A percentile compares a stretch with the other conserved stretches of the same genome.
These are phyloP conservation scores for Speoplatyrhinus poulsoni DNA, from an alignment of 2,113 vertebrate genomes.

Conservation along the genomic window DNA sequence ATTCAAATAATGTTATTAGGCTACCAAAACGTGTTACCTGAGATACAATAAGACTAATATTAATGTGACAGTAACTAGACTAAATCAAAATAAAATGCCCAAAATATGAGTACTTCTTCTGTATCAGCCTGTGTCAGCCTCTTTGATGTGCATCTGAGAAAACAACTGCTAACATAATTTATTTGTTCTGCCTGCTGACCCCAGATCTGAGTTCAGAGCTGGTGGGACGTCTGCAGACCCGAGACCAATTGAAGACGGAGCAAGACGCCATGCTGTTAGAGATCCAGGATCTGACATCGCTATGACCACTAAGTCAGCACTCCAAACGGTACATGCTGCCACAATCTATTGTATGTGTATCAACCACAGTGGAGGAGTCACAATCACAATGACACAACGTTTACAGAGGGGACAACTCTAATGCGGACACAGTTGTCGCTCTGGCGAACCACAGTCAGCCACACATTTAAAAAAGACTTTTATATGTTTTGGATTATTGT, in stretches of 20 bases:
- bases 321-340: background rate
- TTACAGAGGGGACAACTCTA: background rate
- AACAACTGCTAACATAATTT: background rate
- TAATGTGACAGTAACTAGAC: too few relatives aligned
- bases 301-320: conserved; percentile 44
- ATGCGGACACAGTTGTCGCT: background rate
- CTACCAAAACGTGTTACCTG: too few relatives aligned
- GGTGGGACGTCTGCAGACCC: conserved; percentile 72
- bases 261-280: conserved; percentile 83
- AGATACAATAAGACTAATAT: too few relatives aligned
- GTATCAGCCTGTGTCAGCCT: too few relatives aligned
- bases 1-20: too few relatives aligned
- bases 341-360: background rate
- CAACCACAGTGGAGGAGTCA: background rate
- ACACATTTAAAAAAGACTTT: conserved; percentile 17
- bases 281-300: conserved; percentile 78
- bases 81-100: too few relatives aligned
- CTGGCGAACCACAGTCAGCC: conserved; percentile 24
- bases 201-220: conserved; percentile 79
- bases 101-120: too few relatives aligned
- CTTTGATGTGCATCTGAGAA: too few relatives aligned
- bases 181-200: background rate
- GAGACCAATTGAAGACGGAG: conserved; percentile 80
- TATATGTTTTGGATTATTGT: conserved; percentile 9
- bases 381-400: background rate